phyloP scores from a whole-genome alignment of 1,140 invertebrate species.

The Popillia japonica region DNA sequence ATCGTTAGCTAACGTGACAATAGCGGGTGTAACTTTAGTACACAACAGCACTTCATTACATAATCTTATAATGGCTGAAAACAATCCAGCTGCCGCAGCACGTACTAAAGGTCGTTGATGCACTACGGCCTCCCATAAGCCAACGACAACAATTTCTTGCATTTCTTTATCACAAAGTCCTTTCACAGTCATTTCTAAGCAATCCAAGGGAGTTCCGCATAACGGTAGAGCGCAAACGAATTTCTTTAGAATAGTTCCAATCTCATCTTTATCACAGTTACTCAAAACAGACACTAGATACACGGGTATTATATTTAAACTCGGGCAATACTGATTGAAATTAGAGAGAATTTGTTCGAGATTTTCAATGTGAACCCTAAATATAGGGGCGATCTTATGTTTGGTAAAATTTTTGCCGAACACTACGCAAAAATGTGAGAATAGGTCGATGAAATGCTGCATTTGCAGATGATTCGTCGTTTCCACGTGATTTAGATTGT shows the following conservation, averaged over 20 bases:
- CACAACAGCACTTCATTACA: slow-evolving; percentile 68
- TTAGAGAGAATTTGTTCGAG: slow-evolving; percentile 59
- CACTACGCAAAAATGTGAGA: slow-evolving; percentile 62
- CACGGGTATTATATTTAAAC: slow-evolving; percentile 65
- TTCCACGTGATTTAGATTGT: slow-evolving; percentile 58
- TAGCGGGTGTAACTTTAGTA: slow-evolving; percentile 71
- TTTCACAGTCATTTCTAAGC: slow-evolving; percentile 64
- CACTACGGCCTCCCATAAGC: slow-evolving; percentile 76
- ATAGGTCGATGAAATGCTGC: slow-evolving; percentile 60
- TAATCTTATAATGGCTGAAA: slow-evolving; percentile 67
- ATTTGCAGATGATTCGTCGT: slow-evolving; percentile 56
- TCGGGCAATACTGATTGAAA: slow-evolving; percentile 59
- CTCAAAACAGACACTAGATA: slow-evolving; percentile 64
- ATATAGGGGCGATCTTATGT: slow-evolving; percentile 63
- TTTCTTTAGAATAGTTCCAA: slow-evolving; percentile 60
- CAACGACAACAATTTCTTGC: slow-evolving; percentile 67
- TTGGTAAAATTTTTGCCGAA: slow-evolving; percentile 64
- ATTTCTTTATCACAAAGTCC: slow-evolving; percentile 61
- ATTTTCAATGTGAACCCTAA: slow-evolving; percentile 62
- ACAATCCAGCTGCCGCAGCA: slow-evolving; percentile 67
- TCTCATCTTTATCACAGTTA: slow-evolving; percentile 59
- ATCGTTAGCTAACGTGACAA: slow-evolving; percentile 77
- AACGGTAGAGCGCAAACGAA: slow-evolving; percentile 65
- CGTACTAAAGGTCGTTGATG: slow-evolving; percentile 70
- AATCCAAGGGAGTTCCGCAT: slow-evolving; percentile 64